A percentile compares a stretch with the other conserved stretches of the same genome.
These are phyloP conservation scores for Ostrea edulis DNA, from an alignment of 1,140 invertebrate species.

Conservation along the genomic window DNA sequence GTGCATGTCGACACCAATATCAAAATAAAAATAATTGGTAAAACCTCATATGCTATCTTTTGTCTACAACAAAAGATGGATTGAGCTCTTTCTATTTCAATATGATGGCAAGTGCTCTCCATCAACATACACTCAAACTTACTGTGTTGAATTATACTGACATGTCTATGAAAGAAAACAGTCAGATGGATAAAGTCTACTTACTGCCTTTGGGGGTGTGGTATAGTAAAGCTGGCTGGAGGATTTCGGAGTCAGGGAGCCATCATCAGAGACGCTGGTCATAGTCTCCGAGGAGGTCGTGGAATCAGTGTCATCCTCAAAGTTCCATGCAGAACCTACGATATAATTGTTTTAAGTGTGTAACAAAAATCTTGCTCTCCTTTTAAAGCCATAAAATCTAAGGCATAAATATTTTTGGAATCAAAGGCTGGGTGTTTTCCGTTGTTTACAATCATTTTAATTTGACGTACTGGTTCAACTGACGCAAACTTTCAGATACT, in stretches of 20 bases:
- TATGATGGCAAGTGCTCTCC: too few relatives aligned
- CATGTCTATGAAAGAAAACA: too few relatives aligned
- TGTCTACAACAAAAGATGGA: too few relatives aligned
- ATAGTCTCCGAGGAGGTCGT: constrained; percentile 68
- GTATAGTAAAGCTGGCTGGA: constrained; percentile 67
- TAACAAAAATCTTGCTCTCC: background rate
- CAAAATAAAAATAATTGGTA: too few relatives aligned
- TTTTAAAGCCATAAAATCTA: background rate
- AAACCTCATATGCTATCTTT: too few relatives aligned
- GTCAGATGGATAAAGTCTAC: constrained; percentile 4
- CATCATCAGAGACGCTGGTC: constrained; percentile 60
- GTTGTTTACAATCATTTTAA: background rate
- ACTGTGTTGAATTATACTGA: too few relatives aligned
- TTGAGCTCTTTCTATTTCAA: too few relatives aligned
- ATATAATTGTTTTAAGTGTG: background rate
- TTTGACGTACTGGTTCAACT: background rate
- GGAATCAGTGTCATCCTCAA: constrained; percentile 71
- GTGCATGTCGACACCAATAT: too few relatives aligned
- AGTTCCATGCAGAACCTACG: constrained; percentile 72
- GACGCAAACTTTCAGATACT: background rate
- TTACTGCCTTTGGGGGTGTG: constrained; percentile 69
- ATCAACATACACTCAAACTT: too few relatives aligned
- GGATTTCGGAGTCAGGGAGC: constrained; percentile 49
- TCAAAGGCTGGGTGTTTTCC: background rate
- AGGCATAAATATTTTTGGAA: background rate